Conservation (phyloP, 2,113 vertebrate species). For the Hyperoodon ampullatus region DNA sequence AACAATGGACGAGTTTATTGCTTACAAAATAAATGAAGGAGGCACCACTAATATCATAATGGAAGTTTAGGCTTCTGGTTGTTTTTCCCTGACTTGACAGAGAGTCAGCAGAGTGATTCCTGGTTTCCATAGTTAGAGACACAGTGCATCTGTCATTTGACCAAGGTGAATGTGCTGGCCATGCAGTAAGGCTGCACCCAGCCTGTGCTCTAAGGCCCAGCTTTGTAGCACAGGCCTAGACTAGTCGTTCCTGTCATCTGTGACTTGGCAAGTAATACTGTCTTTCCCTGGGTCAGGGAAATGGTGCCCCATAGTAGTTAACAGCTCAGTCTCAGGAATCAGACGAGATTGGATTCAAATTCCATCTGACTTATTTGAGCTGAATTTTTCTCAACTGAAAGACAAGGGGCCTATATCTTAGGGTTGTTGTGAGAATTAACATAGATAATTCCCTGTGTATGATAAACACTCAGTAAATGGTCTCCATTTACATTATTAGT, state of each 20-base stretch:
- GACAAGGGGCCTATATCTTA: background rate
- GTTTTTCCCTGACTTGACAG: conserved; percentile 50
- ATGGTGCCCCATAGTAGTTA: background rate
- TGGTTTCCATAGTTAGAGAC: conserved; percentile 54
- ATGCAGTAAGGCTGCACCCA: background rate
- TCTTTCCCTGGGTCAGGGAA: conserved; percentile 10
- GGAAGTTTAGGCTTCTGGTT: conserved; percentile 66
- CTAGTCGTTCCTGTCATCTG: conserved; percentile 4
- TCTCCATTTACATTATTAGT: background rate
- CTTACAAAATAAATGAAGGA: conserved; percentile 82
- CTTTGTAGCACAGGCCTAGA: background rate
- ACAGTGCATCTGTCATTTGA: conserved; percentile 71
- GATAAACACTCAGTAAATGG: background rate
- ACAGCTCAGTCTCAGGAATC: background rate
- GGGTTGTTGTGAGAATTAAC: background rate
- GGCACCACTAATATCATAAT: conserved; percentile 68
- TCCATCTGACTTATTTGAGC: background rate
- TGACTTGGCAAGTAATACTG: conserved; percentile 4
- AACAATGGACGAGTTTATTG: conserved; percentile 82
- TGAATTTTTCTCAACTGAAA: background rate
- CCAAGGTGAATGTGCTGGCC: conserved; percentile 54
- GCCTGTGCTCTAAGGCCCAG: background rate
- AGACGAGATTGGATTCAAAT: background rate
- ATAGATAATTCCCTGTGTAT: background rate
- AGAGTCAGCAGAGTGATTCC: conserved; percentile 39